Evolutionary conservation across 1,140 invertebrate genomes (phyloP), one percentile per base, ranked within the genome.

Genomic region (Oedothorax gibbosus): DNA sequence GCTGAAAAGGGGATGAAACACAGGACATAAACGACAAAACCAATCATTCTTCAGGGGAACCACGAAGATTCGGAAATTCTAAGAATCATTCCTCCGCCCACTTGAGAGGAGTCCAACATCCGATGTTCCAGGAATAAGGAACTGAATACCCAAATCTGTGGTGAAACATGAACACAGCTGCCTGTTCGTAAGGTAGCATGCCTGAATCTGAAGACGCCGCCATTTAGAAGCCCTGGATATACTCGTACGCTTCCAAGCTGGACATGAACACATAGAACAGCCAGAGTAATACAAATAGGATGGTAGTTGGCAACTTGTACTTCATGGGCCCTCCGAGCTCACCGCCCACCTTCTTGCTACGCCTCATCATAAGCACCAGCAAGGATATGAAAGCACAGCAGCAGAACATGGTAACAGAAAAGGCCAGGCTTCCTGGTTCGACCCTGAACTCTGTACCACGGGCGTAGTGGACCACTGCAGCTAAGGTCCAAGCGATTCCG

Each of bases 261-360:
- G 97, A 98, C 91, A 99, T 92, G 56, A 96, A 90, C 85, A 99
- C 92, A 91, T 99, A 99, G 87, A 97, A 91, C 21, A 98, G 88
- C 98, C 98, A 99, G 21, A 99, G 92, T 79, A 90, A 92, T 89
- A 97, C 93, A 87, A 99, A 93, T 87, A 98, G 92, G 49, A 92
- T 89, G 54, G 94, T 93, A 57, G 97, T 98, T 50, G 95, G 68
- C 86, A 94, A 91, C 90, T 98, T 98, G 85, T 93, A 90, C 65
- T 89, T 88, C 18, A 89, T 90, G 11, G 97, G 96, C 5, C 98
- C 98, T 60, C 98, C 98, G 49, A 99, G 92, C 90, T 99, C 98
- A 35, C 97, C 98, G 53, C 96, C 96, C 57, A 98, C 92, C 51
- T 90, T 89, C 87, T 94, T 94, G 49, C 93, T 92, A 88, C 98